Percentiles rank a stretch among this genome's conserved stretches.
Evolutionary conservation across 2,113 vertebrate species (phyloP).

Genomic region (Eira barbara): DNA sequence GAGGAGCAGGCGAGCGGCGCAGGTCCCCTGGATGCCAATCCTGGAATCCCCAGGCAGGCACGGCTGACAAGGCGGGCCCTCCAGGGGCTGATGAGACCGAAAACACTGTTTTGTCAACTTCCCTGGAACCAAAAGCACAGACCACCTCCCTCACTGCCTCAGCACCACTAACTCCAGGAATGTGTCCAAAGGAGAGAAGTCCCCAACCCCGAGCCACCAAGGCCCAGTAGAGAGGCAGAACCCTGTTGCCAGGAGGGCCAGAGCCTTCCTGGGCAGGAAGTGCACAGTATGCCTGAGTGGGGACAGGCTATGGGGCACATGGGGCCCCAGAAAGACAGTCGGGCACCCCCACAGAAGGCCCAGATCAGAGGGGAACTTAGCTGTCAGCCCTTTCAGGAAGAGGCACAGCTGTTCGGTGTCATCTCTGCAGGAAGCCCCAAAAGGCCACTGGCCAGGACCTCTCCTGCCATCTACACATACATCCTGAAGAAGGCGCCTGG

Average conservation of each 20-base stretch:
- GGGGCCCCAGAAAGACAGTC: background rate
- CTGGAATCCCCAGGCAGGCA: fast-evolving
- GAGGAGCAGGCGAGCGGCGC: background rate
- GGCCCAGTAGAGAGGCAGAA: background rate
- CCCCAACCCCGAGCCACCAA: background rate
- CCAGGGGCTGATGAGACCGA: background rate
- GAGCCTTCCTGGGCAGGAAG: too few species aligned
- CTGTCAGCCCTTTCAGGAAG: background rate
- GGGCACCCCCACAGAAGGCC: background rate
- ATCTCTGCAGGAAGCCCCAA: background rate
- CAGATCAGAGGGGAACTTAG: background rate
- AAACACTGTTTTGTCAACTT: background rate
- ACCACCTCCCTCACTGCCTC: background rate
- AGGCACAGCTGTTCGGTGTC: background rate
- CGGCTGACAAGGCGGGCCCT: background rate
- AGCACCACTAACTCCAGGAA: background rate
- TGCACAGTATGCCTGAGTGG: fast-evolving
- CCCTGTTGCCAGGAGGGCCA: fast-evolving
- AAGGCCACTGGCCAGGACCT: background rate
- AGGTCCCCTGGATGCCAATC: background rate
- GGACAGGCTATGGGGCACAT: background rate
- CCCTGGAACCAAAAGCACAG: background rate
- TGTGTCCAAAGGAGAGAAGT: background rate
- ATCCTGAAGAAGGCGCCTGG: background rate
- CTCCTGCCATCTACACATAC: background rate